A percentile compares a stretch with the other conserved stretches of the same genome.
Evolutionary conservation across 2,888 invertebrate species (phyloP).

Genomic region (Malthinus seriepunctatus): DNA sequence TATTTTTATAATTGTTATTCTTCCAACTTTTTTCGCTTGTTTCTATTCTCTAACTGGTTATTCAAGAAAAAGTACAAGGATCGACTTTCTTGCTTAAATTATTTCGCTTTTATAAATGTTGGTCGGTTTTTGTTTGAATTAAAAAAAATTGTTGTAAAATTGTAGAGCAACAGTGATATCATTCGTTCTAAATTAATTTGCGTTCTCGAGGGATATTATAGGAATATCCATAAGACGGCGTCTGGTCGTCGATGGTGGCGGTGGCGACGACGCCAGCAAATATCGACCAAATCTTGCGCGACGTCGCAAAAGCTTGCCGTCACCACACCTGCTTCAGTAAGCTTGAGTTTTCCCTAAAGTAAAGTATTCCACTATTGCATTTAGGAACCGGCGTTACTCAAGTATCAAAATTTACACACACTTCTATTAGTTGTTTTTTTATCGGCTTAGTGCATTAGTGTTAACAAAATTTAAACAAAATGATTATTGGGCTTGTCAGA

Average conservation of each 20-base stretch:
- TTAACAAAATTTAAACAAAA: slow-evolving; percentile 50
- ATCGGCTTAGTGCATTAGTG: slow-evolving; percentile 21
- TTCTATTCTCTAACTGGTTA: no score
- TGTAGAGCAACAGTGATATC: slow-evolving; percentile 6
- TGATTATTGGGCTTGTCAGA: slow-evolving; percentile 89
- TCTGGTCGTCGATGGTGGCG: slow-evolving; percentile 37
- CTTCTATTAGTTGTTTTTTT: slow-evolving; percentile 8
- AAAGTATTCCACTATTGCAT: slow-evolving; percentile 15
- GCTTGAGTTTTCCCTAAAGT: slow-evolving; percentile 20
- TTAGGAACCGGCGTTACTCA: slow-evolving; percentile 21
- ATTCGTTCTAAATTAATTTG: slow-evolving; percentile 12
- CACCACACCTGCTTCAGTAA: slow-evolving; percentile 52
- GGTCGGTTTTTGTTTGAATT: no score
- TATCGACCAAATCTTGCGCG: slow-evolving; percentile 52
- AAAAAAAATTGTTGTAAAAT: not conserved
- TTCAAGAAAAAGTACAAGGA: no score
- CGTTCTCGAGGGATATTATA: slow-evolving; percentile 21
- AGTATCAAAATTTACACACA: slow-evolving; percentile 10
- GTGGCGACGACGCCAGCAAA: slow-evolving; percentile 44
- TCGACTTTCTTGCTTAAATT: not conserved
- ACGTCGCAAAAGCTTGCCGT: slow-evolving; percentile 48
- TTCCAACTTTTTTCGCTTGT: no score
- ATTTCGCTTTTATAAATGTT: not conserved
- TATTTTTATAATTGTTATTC: no score
- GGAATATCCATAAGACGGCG: slow-evolving; percentile 33